Percentiles rank a stretch among this genome's conserved stretches.
Conservation (phyloP, 2,113 vertebrate species). For the Platanista minor region DNA sequence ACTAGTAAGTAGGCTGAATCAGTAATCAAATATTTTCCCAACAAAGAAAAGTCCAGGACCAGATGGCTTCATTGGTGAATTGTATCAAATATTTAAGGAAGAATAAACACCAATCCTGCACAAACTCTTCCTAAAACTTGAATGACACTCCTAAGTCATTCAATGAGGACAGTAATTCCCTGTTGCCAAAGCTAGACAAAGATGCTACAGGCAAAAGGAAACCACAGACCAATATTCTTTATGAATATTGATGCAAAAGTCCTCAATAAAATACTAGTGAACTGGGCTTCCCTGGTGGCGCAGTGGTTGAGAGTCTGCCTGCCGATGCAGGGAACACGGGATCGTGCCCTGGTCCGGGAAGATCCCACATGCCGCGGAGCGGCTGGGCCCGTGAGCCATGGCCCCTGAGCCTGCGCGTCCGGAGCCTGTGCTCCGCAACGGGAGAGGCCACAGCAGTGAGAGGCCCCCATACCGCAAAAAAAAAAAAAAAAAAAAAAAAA, state of each 20-base stretch:
- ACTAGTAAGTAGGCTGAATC: background rate
- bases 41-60: background rate
- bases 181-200: background rate
- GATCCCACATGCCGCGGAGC: no score
- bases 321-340: no score
- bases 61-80: background rate
- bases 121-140: background rate
- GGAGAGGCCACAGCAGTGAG: no score
- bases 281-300: no score
- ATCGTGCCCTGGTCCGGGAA: no score
- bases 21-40: background rate
- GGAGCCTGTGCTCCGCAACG: no score
- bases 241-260: background rate
- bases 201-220: background rate
- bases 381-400: no score
- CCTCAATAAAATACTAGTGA: background rate
- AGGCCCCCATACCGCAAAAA: no score
- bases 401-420: no score
- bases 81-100: background rate
- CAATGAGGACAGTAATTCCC: background rate
- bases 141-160: background rate
- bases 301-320: no score
- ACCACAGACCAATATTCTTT: background rate
- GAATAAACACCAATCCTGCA: background rate
- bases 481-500: background rate